Evolutionary conservation across 2,888 invertebrate species (phyloP).

Genomic region (Bugula neritina): DNA sequence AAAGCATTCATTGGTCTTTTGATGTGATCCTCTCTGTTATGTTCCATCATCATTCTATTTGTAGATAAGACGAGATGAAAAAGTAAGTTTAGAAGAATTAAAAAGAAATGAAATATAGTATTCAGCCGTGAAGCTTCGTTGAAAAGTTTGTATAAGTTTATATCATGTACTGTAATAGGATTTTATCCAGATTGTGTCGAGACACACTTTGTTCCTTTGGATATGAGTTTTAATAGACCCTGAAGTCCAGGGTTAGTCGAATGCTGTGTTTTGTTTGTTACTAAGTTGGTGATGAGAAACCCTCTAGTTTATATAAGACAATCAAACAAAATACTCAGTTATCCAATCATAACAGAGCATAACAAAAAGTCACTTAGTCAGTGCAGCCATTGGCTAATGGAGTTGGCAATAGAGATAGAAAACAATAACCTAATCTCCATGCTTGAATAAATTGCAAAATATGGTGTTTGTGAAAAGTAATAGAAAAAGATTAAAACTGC

Average conservation of each 20-base stretch:
- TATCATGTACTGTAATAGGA: conserved; percentile 6
- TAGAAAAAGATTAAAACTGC: too few relatives aligned
- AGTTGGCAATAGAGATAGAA: too few relatives aligned
- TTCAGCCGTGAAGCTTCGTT: conserved; percentile 27
- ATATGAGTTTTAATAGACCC: neutral
- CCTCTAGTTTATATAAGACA: neutral
- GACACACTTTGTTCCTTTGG: too few relatives aligned
- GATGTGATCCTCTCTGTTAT: conserved; percentile 62
- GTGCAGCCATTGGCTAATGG: too few relatives aligned
- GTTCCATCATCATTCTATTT: neutral
- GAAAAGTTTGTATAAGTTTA: neutral
- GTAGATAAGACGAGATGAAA: neutral
- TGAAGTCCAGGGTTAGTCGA: conserved; percentile 24
- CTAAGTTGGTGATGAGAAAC: neutral
- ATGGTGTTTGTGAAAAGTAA: too few relatives aligned
- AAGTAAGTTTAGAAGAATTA: neutral
- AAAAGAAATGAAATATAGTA: neutral
- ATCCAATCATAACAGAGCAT: neutral
- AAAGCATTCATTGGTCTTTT: conserved; percentile 98
- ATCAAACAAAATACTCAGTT: neutral
- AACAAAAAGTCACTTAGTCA: too few relatives aligned
- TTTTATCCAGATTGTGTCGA: neutral
- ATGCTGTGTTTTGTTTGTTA: neutral
- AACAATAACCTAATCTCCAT: too few relatives aligned
- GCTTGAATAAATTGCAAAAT: too few relatives aligned